Evolutionary conservation across 2,113 vertebrate genomes (phyloP).

Genomic region (Scalopus aquaticus): DNA sequence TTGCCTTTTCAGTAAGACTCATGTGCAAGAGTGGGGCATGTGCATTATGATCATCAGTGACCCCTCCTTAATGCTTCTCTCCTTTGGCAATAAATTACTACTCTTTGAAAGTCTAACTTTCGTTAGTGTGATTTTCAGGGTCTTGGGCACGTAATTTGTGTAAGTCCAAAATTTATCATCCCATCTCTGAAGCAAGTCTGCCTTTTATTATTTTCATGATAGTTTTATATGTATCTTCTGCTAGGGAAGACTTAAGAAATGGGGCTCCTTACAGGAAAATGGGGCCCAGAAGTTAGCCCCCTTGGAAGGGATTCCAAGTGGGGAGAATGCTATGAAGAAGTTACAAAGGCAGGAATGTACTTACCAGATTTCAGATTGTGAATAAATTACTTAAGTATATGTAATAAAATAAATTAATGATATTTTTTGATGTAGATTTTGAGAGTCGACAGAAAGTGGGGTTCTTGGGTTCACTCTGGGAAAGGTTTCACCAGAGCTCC

Average conservation of each 20-base stretch:
- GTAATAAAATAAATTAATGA: background rate
- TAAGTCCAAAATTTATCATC: background rate
- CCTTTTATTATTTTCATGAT: background rate
- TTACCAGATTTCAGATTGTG: background rate
- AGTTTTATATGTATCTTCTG: background rate
- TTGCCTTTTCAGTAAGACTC: background rate
- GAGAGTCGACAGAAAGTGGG: no score
- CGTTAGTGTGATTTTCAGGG: background rate
- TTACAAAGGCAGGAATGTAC: background rate
- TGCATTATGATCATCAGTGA: background rate
- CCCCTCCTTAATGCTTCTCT: background rate
- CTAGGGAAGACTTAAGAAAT: background rate
- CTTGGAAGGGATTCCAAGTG: background rate
- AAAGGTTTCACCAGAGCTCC: no score
- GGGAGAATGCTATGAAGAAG: background rate
- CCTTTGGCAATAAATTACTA: background rate
- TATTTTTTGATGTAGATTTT: no score
- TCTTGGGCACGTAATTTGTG: background rate
- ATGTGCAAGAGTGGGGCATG: background rate
- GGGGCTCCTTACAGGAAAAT: background rate
- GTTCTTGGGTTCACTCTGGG: no score
- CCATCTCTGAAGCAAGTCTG: background rate
- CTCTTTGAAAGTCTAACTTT: background rate
- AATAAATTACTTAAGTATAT: background rate
- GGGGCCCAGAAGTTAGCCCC: background rate